Evolutionary conservation across 2,797 vertebrate species (phyloP), one percentile per base, ranked within the genome.

Genomic region (Spinibarbus caldwelli): DNA sequence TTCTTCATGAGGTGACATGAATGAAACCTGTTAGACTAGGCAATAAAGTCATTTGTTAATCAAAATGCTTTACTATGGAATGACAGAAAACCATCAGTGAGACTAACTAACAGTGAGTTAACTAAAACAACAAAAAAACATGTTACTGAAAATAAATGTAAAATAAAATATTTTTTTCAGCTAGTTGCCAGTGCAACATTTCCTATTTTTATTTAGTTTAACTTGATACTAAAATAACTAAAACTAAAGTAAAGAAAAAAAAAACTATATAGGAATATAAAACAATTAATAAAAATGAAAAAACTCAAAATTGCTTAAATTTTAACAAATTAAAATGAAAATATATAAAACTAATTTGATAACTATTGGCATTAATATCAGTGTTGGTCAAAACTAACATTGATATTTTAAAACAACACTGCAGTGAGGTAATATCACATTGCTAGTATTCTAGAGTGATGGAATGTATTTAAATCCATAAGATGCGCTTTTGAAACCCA

Each of bases 1-100:
- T 76, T 66, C 2, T 62, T 83, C 31, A 21, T 29, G 41, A 47
- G 67, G 38, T 67, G 78, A 43, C 49, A 59, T n/a, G 23, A 72
- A 59, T 73, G 21, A 82, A 82, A 82, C 54, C 41, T 47, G 70
- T 47, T 47, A n/a, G 70, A 73, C 54, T 23, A 15, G 10, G 21
- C 19, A 47, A 47, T 59, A 47, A 19, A 47, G 10, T 66, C 1
- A 62, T 82, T 64, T 73, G 36, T 45, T 45, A 59, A 82, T 62
- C 52, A 62, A 72, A 59, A 71, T 45, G 8, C 2, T 73, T 31
- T 31, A 31, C 31, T 17, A 38, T 34, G 19, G 45, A 49, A 52
- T 6, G 19, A 31, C 26, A 2, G 41, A 10, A 19, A 21, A 31
- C 26, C 9, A 49, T 21, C 17, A 34, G 45, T 34, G 19, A 29